Evolutionary conservation across 2,797 vertebrate genomes (phyloP).

Genomic region (Allobates femoralis): DNA sequence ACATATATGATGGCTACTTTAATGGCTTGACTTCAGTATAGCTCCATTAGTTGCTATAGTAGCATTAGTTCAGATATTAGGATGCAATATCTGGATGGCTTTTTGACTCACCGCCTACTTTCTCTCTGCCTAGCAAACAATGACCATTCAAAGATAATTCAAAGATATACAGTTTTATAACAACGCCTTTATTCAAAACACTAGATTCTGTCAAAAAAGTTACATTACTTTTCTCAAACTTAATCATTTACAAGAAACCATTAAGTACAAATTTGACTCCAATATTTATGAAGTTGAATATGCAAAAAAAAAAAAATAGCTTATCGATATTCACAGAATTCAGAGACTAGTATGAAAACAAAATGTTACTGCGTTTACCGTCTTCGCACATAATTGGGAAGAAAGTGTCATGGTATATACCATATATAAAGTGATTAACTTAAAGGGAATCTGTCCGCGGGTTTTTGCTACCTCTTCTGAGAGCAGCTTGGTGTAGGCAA

Average conservation of each 20-base stretch:
- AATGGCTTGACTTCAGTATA: too few relatives aligned
- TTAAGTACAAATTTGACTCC: background rate
- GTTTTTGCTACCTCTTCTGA: too few relatives aligned
- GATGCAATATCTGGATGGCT: background rate
- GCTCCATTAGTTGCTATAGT: too few relatives aligned
- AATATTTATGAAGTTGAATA: background rate
- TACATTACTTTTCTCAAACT: conserved; percentile 5
- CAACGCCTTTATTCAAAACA: conserved; percentile 12
- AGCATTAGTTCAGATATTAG: too few relatives aligned
- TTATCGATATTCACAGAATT: conserved; percentile 1
- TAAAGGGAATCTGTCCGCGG: too few relatives aligned
- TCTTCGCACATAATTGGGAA: conserved; percentile 70
- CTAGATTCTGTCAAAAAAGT: conserved; percentile 15
- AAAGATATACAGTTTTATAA: conserved; percentile 20
- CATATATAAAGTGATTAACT: conserved; percentile 70
- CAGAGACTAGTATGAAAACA: conserved; percentile 54
- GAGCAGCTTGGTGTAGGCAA: too few relatives aligned
- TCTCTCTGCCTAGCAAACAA: background rate
- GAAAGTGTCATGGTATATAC: conserved; percentile 68
- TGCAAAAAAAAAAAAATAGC: background rate
- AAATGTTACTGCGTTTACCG: conserved; percentile 75
- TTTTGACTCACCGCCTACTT: background rate
- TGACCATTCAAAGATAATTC: background rate
- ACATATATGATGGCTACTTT: too few relatives aligned
- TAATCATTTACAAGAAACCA: conserved; percentile 11